Evolutionary conservation across 2,888 invertebrate species (phyloP), one percentile per base, ranked within the genome.

Genomic region (Epinotia demarniana): DNA sequence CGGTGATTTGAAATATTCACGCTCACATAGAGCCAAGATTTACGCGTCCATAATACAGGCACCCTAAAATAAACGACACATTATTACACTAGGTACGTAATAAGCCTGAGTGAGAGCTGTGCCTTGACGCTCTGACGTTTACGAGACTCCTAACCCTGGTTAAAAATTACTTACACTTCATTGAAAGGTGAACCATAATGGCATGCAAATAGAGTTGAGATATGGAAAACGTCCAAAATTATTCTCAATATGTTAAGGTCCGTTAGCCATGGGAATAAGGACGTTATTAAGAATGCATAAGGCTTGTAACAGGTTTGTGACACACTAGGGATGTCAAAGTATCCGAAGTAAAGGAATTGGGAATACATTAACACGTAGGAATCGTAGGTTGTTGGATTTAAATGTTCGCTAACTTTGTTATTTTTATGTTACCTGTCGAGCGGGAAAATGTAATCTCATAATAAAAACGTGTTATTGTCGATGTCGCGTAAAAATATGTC

Each of bases 41-140:
- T 66, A 67, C 55, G 55, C 55, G 39, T 67, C 39, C 33, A 33
- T 61, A 49, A 61, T 11, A 13, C 23, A 27, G 57, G 61, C 23
- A 9, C 69, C 68, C 60, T 58, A 27, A 18, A 33, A 23, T 70
- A 60, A 60, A 49, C 46, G 11, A 60, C 16, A 60, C 19, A 43
- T 53, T 66, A 71, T 71, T 53, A 63, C 62, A 39, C 53, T 53
- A 53, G 53, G 53, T n/a, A n/a, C 1, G 71, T 71, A 62, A 71
- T 71, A 62, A 63, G 60, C 49, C 27, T 55, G 57, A 57, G 39
- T 9, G 16, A 27, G 19, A 23, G 39, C 63, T 55, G 55, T 53
- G 71, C 39, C 23, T 19, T n/a, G 71, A 55, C 71, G 62, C 55
- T 11, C 11, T 70, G 60, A 61, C 70, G 49, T 46, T 70, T 61